These are phyloP conservation scores for Etia nguti DNA, from an alignment of 2,113 vertebrate genomes.

Conservation along the genomic window DNA sequence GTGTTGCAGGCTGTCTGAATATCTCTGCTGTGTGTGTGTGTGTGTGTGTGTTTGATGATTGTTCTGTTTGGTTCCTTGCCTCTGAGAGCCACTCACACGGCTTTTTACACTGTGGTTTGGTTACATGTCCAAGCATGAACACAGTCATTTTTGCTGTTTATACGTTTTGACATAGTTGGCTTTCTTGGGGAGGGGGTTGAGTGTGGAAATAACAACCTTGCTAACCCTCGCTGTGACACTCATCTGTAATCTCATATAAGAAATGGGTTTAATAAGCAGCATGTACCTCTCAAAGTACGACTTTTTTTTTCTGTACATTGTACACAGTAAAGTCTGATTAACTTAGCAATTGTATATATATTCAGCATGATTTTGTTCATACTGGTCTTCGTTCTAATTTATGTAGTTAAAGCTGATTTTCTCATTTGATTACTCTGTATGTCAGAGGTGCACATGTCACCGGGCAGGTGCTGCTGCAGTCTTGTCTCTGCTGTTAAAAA, in stretches of 20 bases:
- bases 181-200: neutral
- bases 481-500: neutral
- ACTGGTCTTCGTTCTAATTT: neutral
- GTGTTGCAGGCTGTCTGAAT: neutral
- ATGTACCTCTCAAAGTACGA: neutral
- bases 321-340: neutral
- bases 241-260: neutral
- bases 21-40: neutral
- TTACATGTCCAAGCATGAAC: neutral
- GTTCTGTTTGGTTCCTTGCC: neutral
- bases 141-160: neutral
- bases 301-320: neutral
- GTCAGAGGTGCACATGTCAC: neutral
- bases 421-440: neutral
- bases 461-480: neutral
- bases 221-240: neutral
- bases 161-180: neutral
- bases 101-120: constrained; percentile 24
- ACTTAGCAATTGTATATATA: neutral
- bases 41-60: neutral
- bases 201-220: neutral
- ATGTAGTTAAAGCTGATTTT: neutral
- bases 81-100: neutral
- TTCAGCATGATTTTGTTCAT: neutral
- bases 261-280: constrained; percentile 9